Evolutionary conservation across 2,113 vertebrate species (phyloP).

Genomic region (Tragelaphus strepsiceros): DNA sequence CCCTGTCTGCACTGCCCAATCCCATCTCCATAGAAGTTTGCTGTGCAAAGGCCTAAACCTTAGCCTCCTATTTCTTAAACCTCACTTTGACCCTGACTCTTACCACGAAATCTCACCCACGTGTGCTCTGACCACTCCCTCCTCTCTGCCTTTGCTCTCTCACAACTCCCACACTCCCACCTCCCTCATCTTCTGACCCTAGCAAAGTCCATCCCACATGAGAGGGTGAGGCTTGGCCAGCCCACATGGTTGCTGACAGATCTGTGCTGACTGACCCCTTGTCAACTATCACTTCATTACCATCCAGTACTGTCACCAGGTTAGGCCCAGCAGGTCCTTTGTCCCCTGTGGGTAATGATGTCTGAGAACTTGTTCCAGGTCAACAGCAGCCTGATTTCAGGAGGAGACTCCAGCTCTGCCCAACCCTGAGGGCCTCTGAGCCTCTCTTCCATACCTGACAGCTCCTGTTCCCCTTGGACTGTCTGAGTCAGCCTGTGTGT

Average conservation of each 20-base stretch:
- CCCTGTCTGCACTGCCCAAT: not conserved
- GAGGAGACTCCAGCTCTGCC: not conserved
- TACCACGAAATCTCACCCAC: accelerated
- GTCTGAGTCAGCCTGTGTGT: not conserved
- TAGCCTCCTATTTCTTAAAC: not conserved
- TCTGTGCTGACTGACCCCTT: not conserved
- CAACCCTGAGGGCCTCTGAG: not conserved
- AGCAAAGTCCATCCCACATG: not conserved
- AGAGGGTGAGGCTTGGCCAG: not conserved
- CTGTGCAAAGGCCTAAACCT: not conserved
- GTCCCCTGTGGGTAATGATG: not conserved
- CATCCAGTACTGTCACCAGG: not conserved
- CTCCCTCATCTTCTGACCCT: not conserved
- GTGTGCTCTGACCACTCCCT: not conserved
- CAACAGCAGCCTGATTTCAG: not conserved
- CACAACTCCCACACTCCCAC: not conserved
- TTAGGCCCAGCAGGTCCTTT: not conserved
- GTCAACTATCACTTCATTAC: not conserved
- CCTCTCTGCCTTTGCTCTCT: not conserved
- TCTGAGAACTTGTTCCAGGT: not conserved
- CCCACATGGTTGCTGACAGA: not conserved
- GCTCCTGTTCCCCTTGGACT: not conserved
- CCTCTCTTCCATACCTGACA: not conserved
- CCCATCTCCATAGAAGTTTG: not conserved
- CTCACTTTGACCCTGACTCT: not conserved